Percentiles rank a stretch among this genome's conserved stretches.
Conservation (phyloP, 2,797 vertebrate genomes). For the Chaenodraco wilsoni region DNA sequence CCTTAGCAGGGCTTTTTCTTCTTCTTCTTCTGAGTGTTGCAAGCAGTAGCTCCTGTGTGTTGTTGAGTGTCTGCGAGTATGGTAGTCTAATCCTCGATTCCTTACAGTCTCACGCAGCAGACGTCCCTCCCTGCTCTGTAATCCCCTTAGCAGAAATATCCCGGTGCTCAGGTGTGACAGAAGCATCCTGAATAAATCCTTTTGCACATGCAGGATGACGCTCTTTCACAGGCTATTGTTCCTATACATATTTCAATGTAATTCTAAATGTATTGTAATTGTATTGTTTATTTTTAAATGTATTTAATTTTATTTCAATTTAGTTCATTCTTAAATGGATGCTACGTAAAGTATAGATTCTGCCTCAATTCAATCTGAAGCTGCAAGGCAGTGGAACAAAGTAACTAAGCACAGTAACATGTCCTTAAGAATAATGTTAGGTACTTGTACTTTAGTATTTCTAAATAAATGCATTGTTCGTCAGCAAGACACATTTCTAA, state of each 20-base stretch:
- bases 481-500: too few species aligned
- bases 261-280: too few species aligned
- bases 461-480: too few species aligned
- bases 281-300: too few species aligned
- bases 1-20: background rate
- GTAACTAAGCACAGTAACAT: too few species aligned
- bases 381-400: too few species aligned
- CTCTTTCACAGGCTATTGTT: slow-evolving; percentile 42
- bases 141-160: slow-evolving; percentile 81
- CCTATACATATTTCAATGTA: background rate
- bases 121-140: slow-evolving; percentile 58
- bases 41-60: background rate
- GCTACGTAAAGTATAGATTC: too few species aligned
- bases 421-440: too few species aligned
- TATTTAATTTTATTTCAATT: too few species aligned
- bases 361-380: too few species aligned
- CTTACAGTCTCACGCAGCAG: slow-evolving; percentile 52
- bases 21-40: background rate
- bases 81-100: slow-evolving; percentile 65
- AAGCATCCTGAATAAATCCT: slow-evolving; percentile 27
- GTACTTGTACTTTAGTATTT: too few species aligned
- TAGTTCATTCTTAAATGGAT: too few species aligned
- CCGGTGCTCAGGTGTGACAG: slow-evolving; percentile 59
- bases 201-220: slow-evolving; percentile 23
- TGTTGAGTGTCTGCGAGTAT: slow-evolving; percentile 42